Base-by-base conservation (phyloP, 2,797 vertebrate genomes). In the Ceyx erithaca region DNA sequence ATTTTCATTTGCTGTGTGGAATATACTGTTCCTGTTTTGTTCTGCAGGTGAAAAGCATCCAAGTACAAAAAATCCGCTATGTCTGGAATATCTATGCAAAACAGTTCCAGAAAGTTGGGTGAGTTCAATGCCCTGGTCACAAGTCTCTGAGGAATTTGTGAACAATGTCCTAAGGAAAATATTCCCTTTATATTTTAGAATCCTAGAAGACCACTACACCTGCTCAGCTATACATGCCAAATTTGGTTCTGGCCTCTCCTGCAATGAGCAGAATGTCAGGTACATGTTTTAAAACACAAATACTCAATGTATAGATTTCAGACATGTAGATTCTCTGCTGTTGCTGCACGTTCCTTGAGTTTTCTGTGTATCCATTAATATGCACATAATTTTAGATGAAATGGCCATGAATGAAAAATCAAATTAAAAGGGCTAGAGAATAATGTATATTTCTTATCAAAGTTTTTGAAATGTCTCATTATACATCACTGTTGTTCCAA, bases 41-140 rank as follows among this genome's bases (percentile, higher is more conserved):
- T 95, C 92, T 92, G 30, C 91, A 98, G 98, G 97, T 98, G 55
- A 97, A 95, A 86, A 97, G 86, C 61, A 96, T 98, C 88, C 96
- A 97, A 68, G 97, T 98, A 31, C 98, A 98, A 95, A 98, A 97
- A 93, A 97, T 98, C 88, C 95, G 96, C 31, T 98, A 98, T 63
- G 95, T 98, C 85, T 98, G 98, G 98, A 96, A 98, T 92, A 86
- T 93, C 62, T 83, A 48, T 46, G 95, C 94, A 92, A 96, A 96
- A 48, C 76, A 94, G 57, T 98, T 98, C 81, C 97, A 96, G 86
- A 98, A 98, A 92, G 88, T 89, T 66, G 98, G 98, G 98, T 98
- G 96, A 97, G 98, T 97, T 71, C 26, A 54, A 12, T 51, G 43
- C n/a, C 46, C 17, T 46, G 43, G 19, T 83, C 77, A 7, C 12